Evolutionary conservation across 2,113 vertebrate species (phyloP), one percentile per base, ranked within the genome.

Genomic region (Onychorhynchus coronatus): DNA sequence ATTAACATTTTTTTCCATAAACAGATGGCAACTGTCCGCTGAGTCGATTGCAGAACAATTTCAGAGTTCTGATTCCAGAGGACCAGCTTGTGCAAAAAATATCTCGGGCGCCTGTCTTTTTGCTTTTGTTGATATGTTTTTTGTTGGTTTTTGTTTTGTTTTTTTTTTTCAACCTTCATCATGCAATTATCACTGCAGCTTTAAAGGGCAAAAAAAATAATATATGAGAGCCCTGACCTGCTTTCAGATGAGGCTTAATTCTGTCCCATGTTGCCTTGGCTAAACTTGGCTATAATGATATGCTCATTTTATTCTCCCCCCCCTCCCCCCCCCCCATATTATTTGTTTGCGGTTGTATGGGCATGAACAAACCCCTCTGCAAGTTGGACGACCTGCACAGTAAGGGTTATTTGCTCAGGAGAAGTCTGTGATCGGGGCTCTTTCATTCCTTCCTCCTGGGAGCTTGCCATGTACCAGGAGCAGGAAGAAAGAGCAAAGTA

Each of bases 1-100:
- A 97, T 97, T 98, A 97, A 95, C 92, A 94, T 97, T 97, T 97
- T 95, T 93, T 92, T 73, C 83, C 89, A 96, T 95, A 97, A 98
- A 97, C 97, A 98, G 96, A 97, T 97, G 97, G 95, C 97, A 94
- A 85, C 96, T 93, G 95, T 96, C 95, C 65, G 47, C 94, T 72
- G 78, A 93, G 93, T 84, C 74, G 33, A 93, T 94, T 94, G 89
- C 70, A 95, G 87, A 96, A 81, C 95, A 85, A 50, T 86, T 87
- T 95, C 95, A 93, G 96, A 66, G 94, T 82, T 95, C 93, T 96
- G 94, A 96, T 97, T 93, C 92, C 86, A 91, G 95, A 93, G 85
- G 31, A 74, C 30, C 39, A 53, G 61, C 66, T 96, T 37, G 35
- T 95, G 83, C 85, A 92, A 92, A 92, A 80, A 52, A 94, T 89